A percentile compares a stretch with the other conserved stretches of the same genome.
These are phyloP conservation scores for Homalodisca vitripennis DNA, from an alignment of 1,140 invertebrate species.

Conservation along the genomic window DNA sequence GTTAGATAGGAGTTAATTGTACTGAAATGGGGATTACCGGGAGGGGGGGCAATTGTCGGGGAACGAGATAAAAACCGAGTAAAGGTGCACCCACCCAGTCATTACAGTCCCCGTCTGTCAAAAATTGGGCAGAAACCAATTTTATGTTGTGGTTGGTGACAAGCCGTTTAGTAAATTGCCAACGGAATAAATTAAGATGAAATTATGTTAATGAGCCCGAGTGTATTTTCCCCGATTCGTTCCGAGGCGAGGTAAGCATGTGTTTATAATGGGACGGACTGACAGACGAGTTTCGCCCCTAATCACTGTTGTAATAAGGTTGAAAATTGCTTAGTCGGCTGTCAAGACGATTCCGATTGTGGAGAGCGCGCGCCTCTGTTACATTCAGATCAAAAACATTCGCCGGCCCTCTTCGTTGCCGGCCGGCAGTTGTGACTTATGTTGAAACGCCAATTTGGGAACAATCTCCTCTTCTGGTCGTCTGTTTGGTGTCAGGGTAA, in stretches of 20 bases:
- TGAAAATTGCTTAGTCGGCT: constrained; percentile 23
- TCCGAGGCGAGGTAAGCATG: constrained; percentile 25
- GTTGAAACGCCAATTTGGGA: constrained; percentile 11
- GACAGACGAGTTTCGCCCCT: constrained; percentile 23
- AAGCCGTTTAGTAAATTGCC: constrained; percentile 24
- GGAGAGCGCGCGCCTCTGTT: not conserved
- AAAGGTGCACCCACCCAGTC: not conserved
- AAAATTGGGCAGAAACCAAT: constrained; percentile 6
- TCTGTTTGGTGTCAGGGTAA: not conserved
- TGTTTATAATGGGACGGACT: constrained; percentile 26
- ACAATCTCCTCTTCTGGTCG: not conserved
- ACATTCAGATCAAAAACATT: constrained; percentile 25
- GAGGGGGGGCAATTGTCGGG: not conserved
- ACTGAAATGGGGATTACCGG: not conserved
- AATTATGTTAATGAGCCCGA: constrained; percentile 28
- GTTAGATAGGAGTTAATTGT: not conserved
- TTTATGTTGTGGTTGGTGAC: constrained; percentile 19
- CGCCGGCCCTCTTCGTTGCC: not conserved
- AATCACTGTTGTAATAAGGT: constrained; percentile 27
- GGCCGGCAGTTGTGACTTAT: not conserved
- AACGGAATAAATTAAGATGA: constrained; percentile 30
- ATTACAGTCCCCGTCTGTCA: not conserved
- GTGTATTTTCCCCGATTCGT: constrained; percentile 27
- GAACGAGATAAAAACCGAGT: not conserved
- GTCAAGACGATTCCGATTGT: constrained; percentile 26